Evolutionary conservation across 2,888 invertebrate species (phyloP).

Genomic region (Drosophila stalkeri): DNA sequence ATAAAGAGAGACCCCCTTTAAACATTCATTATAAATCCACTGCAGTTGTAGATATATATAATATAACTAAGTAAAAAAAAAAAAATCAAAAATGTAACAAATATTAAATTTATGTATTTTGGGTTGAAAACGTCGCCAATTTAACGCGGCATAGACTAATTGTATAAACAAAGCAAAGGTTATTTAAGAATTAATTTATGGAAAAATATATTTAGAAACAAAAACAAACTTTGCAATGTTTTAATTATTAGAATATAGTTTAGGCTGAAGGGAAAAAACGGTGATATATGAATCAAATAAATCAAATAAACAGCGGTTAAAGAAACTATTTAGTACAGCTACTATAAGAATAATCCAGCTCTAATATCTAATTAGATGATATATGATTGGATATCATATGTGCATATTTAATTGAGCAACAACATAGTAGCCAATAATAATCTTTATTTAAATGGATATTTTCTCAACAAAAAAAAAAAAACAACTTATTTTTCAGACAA

Average conservation of each 20-base stretch:
- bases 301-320: neutral
- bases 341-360: neutral
- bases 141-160: constrained; percentile 64
- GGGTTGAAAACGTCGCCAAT: constrained; percentile 40
- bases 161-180: constrained; percentile 61
- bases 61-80: constrained; percentile 29
- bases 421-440: neutral
- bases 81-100: constrained; percentile 14
- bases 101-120: constrained; percentile 33
- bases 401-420: neutral
- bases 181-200: constrained; percentile 76
- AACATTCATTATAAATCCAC: constrained; percentile 33
- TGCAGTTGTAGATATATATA: constrained; percentile 67
- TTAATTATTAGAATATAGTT: neutral
- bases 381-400: neutral
- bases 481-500: no score
- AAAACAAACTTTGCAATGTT: constrained; percentile 17
- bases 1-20: constrained; percentile 27
- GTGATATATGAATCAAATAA: neutral
- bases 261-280: neutral
- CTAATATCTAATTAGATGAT: no score
- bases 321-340: no score
- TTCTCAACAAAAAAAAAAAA: neutral
- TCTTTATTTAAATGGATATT: neutral
- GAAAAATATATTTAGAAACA: constrained; percentile 54